These are phyloP conservation scores for Carabus problematicus DNA, from an alignment of 2,888 invertebrate genomes.

Conservation along the genomic window DNA sequence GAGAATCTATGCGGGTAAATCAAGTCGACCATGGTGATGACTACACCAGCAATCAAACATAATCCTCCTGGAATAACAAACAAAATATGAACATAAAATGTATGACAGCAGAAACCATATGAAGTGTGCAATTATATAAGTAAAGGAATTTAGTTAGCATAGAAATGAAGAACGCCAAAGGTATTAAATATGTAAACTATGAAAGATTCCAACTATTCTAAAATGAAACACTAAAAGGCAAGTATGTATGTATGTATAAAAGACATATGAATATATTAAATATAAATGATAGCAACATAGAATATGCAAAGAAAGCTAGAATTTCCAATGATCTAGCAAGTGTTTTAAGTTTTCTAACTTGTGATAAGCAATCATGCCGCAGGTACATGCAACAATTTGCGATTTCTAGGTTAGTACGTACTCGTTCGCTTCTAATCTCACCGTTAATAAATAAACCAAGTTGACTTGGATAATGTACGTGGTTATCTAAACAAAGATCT, in stretches of 20 bases:
- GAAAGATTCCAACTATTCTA: too few species aligned
- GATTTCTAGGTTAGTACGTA: conserved; percentile 7
- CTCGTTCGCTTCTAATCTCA: not conserved
- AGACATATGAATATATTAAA: too few species aligned
- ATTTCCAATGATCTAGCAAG: conserved; percentile 8
- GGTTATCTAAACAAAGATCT: conserved; percentile 9
- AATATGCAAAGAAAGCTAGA: conserved; percentile 14
- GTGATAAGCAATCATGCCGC: conserved; percentile 14
- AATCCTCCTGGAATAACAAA: conserved; percentile 68
- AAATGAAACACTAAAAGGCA: too few species aligned
- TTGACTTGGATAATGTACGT: conserved; percentile 1
- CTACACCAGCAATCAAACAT: conserved; percentile 78
- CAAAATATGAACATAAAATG: not conserved
- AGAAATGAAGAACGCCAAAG: too few species aligned
- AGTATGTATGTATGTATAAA: too few species aligned
- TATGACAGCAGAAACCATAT: too few species aligned
- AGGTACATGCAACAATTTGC: conserved; percentile 3
- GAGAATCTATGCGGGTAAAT: conserved; percentile 91
- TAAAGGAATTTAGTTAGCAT: too few species aligned
- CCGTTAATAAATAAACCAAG: conserved; percentile 6
- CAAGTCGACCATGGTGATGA: conserved; percentile 83
- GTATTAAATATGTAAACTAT: too few species aligned
- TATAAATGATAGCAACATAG: too few species aligned
- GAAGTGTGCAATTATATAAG: too few species aligned
- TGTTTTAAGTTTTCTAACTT: not conserved